Evolutionary conservation across 2,888 invertebrate genomes (phyloP), one percentile per base, ranked within the genome.

Genomic region (Ischnus inquisitorius): DNA sequence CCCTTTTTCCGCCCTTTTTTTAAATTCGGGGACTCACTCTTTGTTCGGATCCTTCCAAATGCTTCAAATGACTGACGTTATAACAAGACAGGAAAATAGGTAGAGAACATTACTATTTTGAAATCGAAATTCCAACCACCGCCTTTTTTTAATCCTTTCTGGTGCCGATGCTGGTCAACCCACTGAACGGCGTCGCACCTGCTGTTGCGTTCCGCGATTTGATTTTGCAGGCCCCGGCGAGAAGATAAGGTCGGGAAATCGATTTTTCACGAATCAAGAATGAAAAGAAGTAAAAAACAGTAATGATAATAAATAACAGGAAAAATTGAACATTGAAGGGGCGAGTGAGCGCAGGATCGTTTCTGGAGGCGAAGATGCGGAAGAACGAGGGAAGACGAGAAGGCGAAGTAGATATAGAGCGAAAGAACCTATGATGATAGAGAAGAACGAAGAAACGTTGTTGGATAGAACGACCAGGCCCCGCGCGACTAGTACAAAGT

Each of bases 401-500:
- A 22, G 39, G 62, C n/a, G 41, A 71, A 28, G 10, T 64, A 65
- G 57, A 6, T 46, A 62, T 74, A 12, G 60, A n/a, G 22, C 48
- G 46, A 65, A 65, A 72, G 22, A 46, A 65, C 39, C 48, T 6
- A 60, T 43, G 75, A 75, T 54, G 22, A 16, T 48, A 65, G 51
- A 68, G 54, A 51, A 72, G 62, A 39, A 34, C 43, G 65, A 64
- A 64, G 76, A 60, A 39, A 64, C 62, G 67, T 54, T 51, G 39
- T 51, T 79, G 39, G 76, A 69, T 72, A 75, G 77, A 83, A 87
- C 84, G 83, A 86, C 84, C 69, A 79, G 68, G 75, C 48, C 46
- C 75, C 34, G 67, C 48, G 34, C 69, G 77, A 79, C 83, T 76
- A 80, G 87, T 87, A 89, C 89, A 88, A 89, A 90, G 88, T 89